Evolutionary conservation across 2,797 vertebrate species (phyloP), one percentile per base, ranked within the genome.

Genomic region (Labeo calbasu): DNA sequence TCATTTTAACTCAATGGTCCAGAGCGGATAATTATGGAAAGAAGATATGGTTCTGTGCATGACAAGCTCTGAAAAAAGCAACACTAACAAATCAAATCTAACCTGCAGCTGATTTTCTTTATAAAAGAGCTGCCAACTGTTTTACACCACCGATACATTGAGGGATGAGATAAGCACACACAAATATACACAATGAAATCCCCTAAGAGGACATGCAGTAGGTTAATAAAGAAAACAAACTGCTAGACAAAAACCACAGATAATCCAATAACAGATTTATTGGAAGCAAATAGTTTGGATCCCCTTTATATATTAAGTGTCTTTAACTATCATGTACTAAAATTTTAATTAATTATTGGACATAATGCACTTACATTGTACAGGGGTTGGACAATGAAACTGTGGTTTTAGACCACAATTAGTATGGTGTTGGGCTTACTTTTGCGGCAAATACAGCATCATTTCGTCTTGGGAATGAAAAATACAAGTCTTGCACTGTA

Each of bases 71-170:
- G 8, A 53, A 61, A 43, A 61, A 63, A 25, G 21, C 48, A 73
- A 73, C 25, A 10, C n/a, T 32, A 76, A 76, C 53, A 36, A 50
- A 71, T n/a, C n/a, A 77, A 25, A 17, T n/a, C 55, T 43, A 73
- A 61, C 59, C 51, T 15, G 53, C 53, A 15, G 4, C 12, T 46
- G 36, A 46, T 61, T 40, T 43, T 43, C 8, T 77, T 43, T 43
- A 19, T 73, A 53, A 73, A 73, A 73, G 48, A 32, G 15, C 25
- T 73, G 10, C 17, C 25, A 53, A 53, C 17, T 55, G 71, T 32
- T 32, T 32, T n/a, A 55, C 50, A 32, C 17, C 23, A 3, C 5
- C 17, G 7, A 23, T 25, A 23, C 0, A 77, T 14, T 77, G 4
- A 61, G 75, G 28, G 23, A 14, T 25, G 36, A 77, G 13, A 77